Conservation (phyloP, 2,797 vertebrate species). For the Lithobates sylvaticus region DNA sequence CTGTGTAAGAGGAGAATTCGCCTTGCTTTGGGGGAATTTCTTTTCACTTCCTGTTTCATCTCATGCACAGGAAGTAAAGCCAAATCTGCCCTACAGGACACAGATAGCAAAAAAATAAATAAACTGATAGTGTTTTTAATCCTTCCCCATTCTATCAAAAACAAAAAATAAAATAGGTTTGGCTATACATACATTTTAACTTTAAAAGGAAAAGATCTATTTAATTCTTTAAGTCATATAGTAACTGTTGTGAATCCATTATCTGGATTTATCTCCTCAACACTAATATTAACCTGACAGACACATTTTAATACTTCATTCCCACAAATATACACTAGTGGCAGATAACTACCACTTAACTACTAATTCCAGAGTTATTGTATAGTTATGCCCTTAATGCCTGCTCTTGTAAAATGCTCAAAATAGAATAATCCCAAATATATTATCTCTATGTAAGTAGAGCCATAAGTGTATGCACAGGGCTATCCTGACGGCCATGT, state of each 20-base stretch:
- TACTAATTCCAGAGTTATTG: background rate
- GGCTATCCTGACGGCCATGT: background rate
- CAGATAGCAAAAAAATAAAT: too few species aligned
- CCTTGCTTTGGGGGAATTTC: too few species aligned
- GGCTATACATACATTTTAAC: too few species aligned
- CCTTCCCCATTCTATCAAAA: too few species aligned
- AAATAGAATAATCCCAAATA: background rate
- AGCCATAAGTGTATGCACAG: background rate
- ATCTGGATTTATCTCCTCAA: background rate
- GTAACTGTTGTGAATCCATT: background rate
- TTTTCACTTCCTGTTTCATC: background rate
- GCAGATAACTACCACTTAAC: background rate
- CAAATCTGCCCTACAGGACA: too few species aligned
- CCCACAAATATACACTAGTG: background rate
- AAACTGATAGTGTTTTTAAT: too few species aligned
- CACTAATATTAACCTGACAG: too few species aligned
- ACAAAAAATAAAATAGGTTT: too few species aligned
- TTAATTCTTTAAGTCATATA: too few species aligned
- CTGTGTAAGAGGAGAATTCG: too few species aligned
- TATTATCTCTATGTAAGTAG: background rate
- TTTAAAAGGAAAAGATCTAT: too few species aligned
- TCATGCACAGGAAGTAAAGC: background rate
- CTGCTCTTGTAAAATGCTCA: background rate
- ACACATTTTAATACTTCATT: background rate
- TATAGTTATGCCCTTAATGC: background rate